A percentile compares a stretch with the other conserved stretches of the same genome.
These are phyloP conservation scores for Eupeodes latifasciatus DNA, from an alignment of 2,888 invertebrate genomes.

Conservation along the genomic window DNA sequence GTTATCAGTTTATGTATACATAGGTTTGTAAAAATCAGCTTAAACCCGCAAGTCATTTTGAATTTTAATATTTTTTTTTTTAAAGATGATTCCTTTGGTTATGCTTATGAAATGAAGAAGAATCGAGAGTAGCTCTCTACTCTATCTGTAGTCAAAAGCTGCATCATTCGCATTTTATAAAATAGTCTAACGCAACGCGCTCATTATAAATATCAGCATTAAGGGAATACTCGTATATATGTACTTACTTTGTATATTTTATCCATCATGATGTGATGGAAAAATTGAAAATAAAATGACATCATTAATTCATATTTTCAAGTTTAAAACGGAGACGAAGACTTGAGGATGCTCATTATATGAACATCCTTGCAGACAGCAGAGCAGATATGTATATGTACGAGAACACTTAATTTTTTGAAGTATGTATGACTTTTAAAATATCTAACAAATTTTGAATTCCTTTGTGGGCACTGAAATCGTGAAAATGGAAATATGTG, in stretches of 20 bases:
- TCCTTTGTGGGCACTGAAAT: too few relatives aligned
- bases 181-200: too few relatives aligned
- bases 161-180: neutral
- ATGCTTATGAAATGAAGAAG: neutral
- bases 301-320: neutral
- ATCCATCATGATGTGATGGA: neutral
- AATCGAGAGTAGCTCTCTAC: neutral
- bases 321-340: too few relatives aligned
- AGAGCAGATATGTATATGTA: too few relatives aligned
- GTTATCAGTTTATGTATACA: too few relatives aligned
- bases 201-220: neutral
- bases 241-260: too few relatives aligned
- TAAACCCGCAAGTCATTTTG: constrained; percentile 5
- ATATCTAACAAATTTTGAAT: too few relatives aligned
- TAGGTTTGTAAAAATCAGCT: neutral
- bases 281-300: constrained; percentile 9
- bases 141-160: neutral
- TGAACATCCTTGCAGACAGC: too few relatives aligned
- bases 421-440: too few relatives aligned
- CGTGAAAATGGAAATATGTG: too few relatives aligned
- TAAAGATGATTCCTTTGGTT: constrained; percentile 2
- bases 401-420: too few relatives aligned
- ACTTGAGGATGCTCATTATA: too few relatives aligned
- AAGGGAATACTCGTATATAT: neutral
- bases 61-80: constrained; percentile 1